These are phyloP conservation scores for Melieria picta DNA, from an alignment of 2,888 invertebrate genomes.

Conservation along the genomic window DNA sequence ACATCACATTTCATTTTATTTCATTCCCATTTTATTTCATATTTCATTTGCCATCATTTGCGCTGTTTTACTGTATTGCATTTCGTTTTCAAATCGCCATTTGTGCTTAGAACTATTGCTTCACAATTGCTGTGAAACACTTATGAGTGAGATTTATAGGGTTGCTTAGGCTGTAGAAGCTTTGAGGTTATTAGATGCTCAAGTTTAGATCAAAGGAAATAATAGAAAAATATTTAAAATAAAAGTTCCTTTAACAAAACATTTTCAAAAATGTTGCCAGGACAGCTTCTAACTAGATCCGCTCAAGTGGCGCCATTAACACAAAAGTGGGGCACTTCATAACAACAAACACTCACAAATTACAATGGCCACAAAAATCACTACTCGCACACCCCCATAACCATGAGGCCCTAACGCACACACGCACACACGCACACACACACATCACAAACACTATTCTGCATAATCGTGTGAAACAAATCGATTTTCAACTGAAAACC, in stretches of 20 bases:
- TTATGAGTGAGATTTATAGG: too few species aligned
- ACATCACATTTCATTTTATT: conserved; percentile 48
- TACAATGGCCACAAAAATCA: conserved; percentile 2
- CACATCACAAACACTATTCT: neutral
- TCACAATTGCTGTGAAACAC: too few species aligned
- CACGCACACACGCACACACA: too few species aligned
- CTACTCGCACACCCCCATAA: conserved; percentile 20
- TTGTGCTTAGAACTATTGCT: too few species aligned
- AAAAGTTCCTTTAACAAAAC: too few species aligned
- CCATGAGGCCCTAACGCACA: neutral
- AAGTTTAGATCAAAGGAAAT: too few species aligned
- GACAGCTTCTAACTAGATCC: too few species aligned
- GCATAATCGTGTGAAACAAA: conserved; percentile 45
- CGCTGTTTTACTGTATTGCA: conserved; percentile 1
- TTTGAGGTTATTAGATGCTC: too few species aligned
- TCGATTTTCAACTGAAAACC: conserved; percentile 47
- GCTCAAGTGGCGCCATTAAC: conserved; percentile 21
- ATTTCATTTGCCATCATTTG: neutral
- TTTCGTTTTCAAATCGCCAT: neutral
- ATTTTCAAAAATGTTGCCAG: too few species aligned
- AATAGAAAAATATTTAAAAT: too few species aligned
- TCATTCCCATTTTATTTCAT: conserved; percentile 34
- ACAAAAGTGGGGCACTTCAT: conserved; percentile 1
- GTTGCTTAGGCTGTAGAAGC: too few species aligned
- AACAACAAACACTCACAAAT: neutral